Percentiles rank a stretch among this genome's conserved stretches.
These are phyloP conservation scores for Zapus hudsonius DNA, from an alignment of 2,113 vertebrate species.

Conservation along the genomic window DNA sequence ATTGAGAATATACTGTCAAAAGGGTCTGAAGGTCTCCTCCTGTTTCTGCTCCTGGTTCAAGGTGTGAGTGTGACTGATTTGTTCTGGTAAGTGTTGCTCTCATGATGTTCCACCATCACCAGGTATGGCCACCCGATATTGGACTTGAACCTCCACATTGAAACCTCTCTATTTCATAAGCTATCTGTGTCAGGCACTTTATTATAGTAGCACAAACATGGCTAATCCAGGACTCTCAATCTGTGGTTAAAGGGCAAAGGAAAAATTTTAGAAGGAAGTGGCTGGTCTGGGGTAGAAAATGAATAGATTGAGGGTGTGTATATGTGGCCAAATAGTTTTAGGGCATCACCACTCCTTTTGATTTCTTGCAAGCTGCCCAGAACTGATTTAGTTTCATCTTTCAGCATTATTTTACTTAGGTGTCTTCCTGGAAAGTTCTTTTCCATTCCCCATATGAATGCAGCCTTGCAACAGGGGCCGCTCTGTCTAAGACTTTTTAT, in stretches of 20 bases:
- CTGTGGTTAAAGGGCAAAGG: neutral
- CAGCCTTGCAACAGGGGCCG: neutral
- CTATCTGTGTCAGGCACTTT: neutral
- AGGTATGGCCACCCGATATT: too few species aligned
- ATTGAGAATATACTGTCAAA: neutral
- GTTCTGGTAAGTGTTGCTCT: neutral
- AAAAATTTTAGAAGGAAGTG: neutral
- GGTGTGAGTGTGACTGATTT: neutral
- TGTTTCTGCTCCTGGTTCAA: neutral
- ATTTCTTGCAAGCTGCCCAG: neutral
- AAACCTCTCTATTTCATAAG: neutral
- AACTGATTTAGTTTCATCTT: conserved; percentile 1
- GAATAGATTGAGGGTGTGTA: fast-evolving
- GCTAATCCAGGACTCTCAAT: neutral
- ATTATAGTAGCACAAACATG: neutral
- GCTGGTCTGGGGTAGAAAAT: neutral
- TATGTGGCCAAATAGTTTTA: neutral
- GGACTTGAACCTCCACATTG: neutral
- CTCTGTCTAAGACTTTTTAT: neutral
- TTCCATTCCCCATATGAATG: neutral
- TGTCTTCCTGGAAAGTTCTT: conserved; percentile 53
- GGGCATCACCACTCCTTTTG: fast-evolving
- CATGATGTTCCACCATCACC: neutral
- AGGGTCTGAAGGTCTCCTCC: too few species aligned
- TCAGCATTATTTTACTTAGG: conserved; percentile 35